These are phyloP conservation scores for Pogonognathellus flavescens DNA, from an alignment of 1,140 invertebrate species.

Conservation along the genomic window DNA sequence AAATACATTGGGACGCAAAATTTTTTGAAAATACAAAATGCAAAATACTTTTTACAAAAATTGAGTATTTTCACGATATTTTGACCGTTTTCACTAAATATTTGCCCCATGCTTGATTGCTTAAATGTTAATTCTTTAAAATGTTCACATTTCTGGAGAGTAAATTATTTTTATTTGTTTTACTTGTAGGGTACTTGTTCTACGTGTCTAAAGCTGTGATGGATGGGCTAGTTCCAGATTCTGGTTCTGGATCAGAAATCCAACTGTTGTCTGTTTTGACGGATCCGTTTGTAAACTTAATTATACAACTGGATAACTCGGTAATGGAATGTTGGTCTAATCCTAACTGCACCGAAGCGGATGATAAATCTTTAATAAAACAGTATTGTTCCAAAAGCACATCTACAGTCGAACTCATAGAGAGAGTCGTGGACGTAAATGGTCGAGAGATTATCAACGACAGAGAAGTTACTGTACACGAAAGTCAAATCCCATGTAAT, in stretches of 20 bases:
- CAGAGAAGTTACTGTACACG: background rate
- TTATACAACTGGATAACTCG: conserved; percentile 71
- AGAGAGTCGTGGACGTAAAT: conserved; percentile 38
- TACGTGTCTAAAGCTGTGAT: conserved; percentile 69
- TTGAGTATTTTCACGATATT: no score
- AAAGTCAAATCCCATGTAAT: conserved; percentile 23
- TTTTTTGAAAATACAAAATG: no score
- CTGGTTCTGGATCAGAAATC: conserved; percentile 68
- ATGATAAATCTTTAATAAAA: conserved; percentile 67
- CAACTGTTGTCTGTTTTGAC: conserved; percentile 72
- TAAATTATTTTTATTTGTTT: background rate
- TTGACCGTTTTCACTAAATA: no score
- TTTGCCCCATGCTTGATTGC: no score
- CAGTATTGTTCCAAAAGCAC: conserved; percentile 51
- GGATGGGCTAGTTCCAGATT: conserved; percentile 67
- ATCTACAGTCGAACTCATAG: conserved; percentile 16
- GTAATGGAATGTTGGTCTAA: conserved; percentile 69
- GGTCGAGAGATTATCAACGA: conserved; percentile 9
- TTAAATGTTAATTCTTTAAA: no score
- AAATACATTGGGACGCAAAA: no score
- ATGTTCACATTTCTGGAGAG: no score
- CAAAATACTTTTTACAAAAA: no score
- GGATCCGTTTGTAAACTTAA: conserved; percentile 72
- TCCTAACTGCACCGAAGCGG: conserved; percentile 64
- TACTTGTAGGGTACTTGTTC: conserved; percentile 70